Conservation (phyloP, 2,888 invertebrate species). For the Mechanitis mazaeus region DNA sequence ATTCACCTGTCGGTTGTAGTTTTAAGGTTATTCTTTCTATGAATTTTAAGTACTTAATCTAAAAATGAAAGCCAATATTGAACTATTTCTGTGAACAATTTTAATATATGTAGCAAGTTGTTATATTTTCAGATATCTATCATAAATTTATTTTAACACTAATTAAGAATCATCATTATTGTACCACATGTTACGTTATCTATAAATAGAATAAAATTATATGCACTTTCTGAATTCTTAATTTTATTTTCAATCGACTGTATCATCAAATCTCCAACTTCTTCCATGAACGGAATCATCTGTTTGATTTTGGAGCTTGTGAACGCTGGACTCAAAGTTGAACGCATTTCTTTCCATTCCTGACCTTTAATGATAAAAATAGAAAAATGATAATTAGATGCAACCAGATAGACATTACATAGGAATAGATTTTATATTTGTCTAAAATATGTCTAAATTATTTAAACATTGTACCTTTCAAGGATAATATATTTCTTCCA, state of each 20-base stretch:
- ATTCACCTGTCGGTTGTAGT: constrained; percentile 10
- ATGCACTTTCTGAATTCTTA: constrained; percentile 28
- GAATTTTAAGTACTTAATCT: no score
- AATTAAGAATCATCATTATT: no score
- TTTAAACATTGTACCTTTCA: constrained; percentile 46
- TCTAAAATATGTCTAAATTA: background rate
- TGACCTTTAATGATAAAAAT: constrained; percentile 35
- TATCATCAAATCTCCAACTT: constrained; percentile 49
- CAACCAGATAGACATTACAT: no score
- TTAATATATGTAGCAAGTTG: no score
- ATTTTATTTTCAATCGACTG: constrained; percentile 37
- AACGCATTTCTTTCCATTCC: constrained; percentile 57
- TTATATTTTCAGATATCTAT: no score
- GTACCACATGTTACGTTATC: no score
- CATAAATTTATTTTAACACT: no score
- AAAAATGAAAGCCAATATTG: no score
- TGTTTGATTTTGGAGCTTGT: constrained; percentile 67
- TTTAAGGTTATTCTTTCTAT: background rate
- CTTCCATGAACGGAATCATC: constrained; percentile 58
- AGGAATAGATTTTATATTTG: no score
- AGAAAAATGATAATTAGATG: no score
- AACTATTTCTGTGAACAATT: no score
- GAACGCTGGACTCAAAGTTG: constrained; percentile 62
- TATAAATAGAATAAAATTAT: background rate
- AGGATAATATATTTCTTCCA: constrained; percentile 59